These are phyloP conservation scores for Pecten maximus DNA, from an alignment of 2,888 invertebrate species.

Conservation along the genomic window DNA sequence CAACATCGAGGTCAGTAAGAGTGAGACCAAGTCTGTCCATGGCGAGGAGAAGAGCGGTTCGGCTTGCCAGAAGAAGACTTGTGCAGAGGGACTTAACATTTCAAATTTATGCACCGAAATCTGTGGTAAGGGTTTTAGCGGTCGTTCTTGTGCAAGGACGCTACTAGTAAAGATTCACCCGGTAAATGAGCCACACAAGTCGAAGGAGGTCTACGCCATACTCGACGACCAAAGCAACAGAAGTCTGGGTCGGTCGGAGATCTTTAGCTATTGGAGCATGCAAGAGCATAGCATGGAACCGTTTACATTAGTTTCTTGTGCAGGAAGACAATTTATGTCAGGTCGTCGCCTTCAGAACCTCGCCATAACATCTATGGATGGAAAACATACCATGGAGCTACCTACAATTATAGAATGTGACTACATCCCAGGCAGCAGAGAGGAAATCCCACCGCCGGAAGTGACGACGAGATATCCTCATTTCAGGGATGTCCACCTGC, in stretches of 20 bases:
- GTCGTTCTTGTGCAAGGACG: slow-evolving; percentile 49
- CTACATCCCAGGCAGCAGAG: neutral
- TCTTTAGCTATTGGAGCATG: slow-evolving; percentile 32
- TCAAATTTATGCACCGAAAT: slow-evolving; percentile 1
- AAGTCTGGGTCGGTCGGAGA: slow-evolving; percentile 24
- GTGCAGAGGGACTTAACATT: too few relatives aligned
- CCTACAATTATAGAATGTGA: slow-evolving; percentile 43
- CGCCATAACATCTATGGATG: slow-evolving; percentile 39
- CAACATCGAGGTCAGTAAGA: too few relatives aligned
- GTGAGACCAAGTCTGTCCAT: neutral
- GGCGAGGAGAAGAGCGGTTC: neutral
- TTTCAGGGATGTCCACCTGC: too few relatives aligned
- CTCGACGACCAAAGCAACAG: slow-evolving; percentile 47
- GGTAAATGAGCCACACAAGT: neutral
- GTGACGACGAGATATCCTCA: too few relatives aligned
- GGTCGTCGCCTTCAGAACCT: neutral
- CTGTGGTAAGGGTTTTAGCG: neutral
- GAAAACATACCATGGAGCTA: neutral
- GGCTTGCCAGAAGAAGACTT: too few relatives aligned
- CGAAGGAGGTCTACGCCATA: slow-evolving; percentile 30
- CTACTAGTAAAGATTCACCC: slow-evolving; percentile 35
- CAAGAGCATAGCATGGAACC: neutral
- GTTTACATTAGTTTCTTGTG: slow-evolving; percentile 43
- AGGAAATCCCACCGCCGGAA: neutral
- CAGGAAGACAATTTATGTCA: neutral